Base-by-base conservation (phyloP, 2,797 vertebrate genomes). In the Gymnothorax reevesii region DNA sequence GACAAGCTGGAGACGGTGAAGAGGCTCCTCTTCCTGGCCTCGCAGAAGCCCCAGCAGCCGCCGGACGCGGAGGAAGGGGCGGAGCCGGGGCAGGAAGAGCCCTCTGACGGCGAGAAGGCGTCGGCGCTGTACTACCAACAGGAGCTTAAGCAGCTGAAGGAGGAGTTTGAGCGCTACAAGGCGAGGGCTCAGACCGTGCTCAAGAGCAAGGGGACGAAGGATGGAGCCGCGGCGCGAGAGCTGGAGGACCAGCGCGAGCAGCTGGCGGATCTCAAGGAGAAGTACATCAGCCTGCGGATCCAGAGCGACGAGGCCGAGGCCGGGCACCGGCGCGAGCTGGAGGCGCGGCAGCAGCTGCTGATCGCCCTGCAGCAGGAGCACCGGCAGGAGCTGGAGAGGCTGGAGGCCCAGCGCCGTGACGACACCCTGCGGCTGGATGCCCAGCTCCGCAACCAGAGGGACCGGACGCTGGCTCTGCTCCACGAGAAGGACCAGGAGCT, bases 111-210 rank as follows among this genome's bases (percentile, higher is more conserved):
- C 0, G 97, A 98, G 91, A 95, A 93, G 60, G 94, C 93, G 13
- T 93, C 95, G 0, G 92, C 59, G 0, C 87, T 95, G 0, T 94
- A 94, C 54, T 97, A 97, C 83, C 97, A 97, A 87, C 97, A 97
- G 92, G 98, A 99, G 93, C 96, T 99, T 83, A 94, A 95, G 88
- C 97, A 97, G 93, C 92, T 99, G 55, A 97, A 95, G 90, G 98
- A 99, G 0, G 98, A 99, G 93, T 99, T 99, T 49, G 98, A 99
- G 85, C 96, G 97, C 79, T 99, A 98, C 94, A 99, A 99, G 94
- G 91, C 94, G 91, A 94, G 98, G 55, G 97, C 97, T 0, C 98
- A 99, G 89, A 97, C 97, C 5, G 97, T 98, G 15, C 95, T 99
- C 25, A 98, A 98, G 92, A 97, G 95, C 94, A 98, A 98, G 91